Base-by-base conservation (phyloP, 1,140 invertebrate species). In the Pachyrhynchus sulphureomaculatus region DNA sequence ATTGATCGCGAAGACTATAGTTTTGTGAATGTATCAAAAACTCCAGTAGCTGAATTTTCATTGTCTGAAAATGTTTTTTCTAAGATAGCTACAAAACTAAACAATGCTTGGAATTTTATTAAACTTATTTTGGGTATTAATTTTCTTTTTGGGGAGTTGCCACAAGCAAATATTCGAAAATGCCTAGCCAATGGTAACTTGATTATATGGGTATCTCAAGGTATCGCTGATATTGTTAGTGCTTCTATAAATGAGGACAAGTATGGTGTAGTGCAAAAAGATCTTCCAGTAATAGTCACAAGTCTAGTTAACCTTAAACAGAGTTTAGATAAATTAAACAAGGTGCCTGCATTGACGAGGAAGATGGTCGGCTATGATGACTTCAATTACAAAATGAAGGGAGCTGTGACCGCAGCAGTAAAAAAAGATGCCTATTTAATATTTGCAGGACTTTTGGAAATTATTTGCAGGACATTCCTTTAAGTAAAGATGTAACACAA, bases 211-310 rank as follows among this genome's bases (percentile, higher is more conserved):
- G 80, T 85, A 1, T 80, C 79, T 12, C 86, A 90, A 76, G 85
- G 86, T 1, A 78, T 92, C 37, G 83, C 89, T 0, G 80, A 82
- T 23, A 74, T 92, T 13, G 81, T 83, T 24, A 83, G 84, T 1
- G 77, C 82, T 29, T 91, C 90, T 0, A 72, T 91, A 2, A 81
- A 66, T 6, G 90, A 92, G 77, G 91, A 92, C 76, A 82, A 80
- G 53, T 92, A 85, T 78, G 91, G 91, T 36, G 84, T 92, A 41
- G 88, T 89, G 3, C 90, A 91, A 69, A 88, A 87, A 73, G 88
- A 91, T 75, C 74, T 92, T 21, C 76, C 86, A 8, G 68, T 74
- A 15, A 83, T 92, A n/a, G 84, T 93, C 32, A 80, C 80, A 37
- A 69, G 81, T 5, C 67, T 92, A 1, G 70, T 91, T 3, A 78